These are phyloP conservation scores for Babyrousa celebensis DNA, from an alignment of 2,797 vertebrate species.

Conservation along the genomic window DNA sequence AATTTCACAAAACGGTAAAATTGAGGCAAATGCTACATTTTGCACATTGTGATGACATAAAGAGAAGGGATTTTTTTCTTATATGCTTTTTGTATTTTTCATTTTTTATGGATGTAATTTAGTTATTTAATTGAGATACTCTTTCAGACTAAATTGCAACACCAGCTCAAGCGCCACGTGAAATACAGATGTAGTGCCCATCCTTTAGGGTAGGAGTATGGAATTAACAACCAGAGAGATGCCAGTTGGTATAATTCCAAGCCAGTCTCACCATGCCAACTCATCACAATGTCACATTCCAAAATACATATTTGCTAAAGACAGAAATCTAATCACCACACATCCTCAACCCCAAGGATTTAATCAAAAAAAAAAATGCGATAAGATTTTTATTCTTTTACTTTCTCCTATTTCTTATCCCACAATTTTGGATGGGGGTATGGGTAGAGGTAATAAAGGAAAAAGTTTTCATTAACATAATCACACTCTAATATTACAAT, in stretches of 20 bases:
- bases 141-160: constrained; percentile 77
- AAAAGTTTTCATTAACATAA: not conserved
- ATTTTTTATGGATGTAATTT: not conserved
- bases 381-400: constrained; percentile 38
- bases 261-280: not conserved
- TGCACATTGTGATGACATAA: not conserved
- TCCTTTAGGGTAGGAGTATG: not conserved
- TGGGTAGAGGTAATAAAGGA: not conserved
- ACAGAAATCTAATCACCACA: not conserved
- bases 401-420: not conserved
- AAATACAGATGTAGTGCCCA: not conserved
- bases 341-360: not conserved
- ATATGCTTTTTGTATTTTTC: not conserved
- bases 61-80: not conserved
- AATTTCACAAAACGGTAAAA: constrained; percentile 10
- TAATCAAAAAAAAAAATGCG: not conserved
- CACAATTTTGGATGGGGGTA: not conserved
- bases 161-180: not conserved
- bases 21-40: not conserved
- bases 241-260: not conserved
- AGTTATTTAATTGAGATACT: constrained; percentile 77
- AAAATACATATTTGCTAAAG: constrained; percentile 67
- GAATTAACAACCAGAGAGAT: not conserved
- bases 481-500: not conserved
- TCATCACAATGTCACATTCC: not conserved